Conservation (phyloP, 2,888 invertebrate genomes). For the Formica aserva region DNA sequence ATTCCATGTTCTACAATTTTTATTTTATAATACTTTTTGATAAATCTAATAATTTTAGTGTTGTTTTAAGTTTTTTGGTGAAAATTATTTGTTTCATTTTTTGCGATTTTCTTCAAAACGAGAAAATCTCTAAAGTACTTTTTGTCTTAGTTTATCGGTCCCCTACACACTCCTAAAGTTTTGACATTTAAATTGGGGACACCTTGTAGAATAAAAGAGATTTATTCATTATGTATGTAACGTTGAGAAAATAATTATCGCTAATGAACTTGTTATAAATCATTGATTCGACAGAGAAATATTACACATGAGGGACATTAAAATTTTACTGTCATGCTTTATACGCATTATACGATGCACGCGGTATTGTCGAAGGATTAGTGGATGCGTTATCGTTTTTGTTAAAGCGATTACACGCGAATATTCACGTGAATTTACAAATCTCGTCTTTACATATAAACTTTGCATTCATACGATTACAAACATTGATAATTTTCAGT, state of each 20-base stretch:
- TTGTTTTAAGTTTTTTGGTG: too few relatives aligned
- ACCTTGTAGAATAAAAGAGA: not conserved
- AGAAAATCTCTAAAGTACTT: too few relatives aligned
- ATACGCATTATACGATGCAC: not conserved
- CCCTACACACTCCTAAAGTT: too few relatives aligned
- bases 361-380: constrained; percentile 41
- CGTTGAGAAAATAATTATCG: not conserved
- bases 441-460: constrained; percentile 30
- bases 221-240: not conserved
- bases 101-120: too few relatives aligned
- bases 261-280: constrained; percentile 25
- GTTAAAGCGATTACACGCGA: constrained; percentile 46
- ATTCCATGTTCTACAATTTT: too few relatives aligned
- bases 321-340: constrained; percentile 44
- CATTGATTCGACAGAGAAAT: not conserved
- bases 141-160: too few relatives aligned
- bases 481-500: constrained; percentile 37
- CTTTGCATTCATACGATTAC: constrained; percentile 17
- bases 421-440: constrained; percentile 33
- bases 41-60: too few relatives aligned
- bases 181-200: too few relatives aligned
- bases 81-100: too few relatives aligned
- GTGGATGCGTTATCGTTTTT: constrained; percentile 24
- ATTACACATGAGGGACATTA: constrained; percentile 11
- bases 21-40: too few relatives aligned